Conservation (phyloP, 2,113 vertebrate genomes). For the Poicephalus meyeri region DNA sequence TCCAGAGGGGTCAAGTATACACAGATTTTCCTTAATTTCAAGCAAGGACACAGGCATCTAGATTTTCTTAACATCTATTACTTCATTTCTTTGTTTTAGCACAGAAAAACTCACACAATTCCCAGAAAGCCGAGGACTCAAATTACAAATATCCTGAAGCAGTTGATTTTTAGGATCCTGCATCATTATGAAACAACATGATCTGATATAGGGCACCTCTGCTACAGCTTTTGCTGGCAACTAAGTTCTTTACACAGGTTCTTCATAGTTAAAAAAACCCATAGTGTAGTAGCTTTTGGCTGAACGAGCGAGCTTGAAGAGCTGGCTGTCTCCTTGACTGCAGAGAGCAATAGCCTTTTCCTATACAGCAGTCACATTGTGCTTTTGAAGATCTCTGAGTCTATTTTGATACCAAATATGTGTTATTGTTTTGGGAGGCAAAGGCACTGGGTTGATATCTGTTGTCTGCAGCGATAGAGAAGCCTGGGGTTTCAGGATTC, state of each 20-base stretch:
- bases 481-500: neutral
- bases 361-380: neutral
- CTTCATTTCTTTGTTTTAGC: neutral
- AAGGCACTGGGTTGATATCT: neutral
- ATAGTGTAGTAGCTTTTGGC: neutral
- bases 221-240: neutral
- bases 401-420: neutral
- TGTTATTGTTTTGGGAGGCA: neutral
- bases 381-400: neutral
- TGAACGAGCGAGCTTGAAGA: neutral
- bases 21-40: neutral
- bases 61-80: neutral
- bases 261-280: neutral
- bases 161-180: neutral
- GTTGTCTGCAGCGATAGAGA: neutral
- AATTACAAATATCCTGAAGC: neutral
- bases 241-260: neutral
- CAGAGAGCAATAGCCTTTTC: neutral
- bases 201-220: neutral
- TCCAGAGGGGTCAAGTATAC: no score
- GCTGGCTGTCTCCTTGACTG: neutral
- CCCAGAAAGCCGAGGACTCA: neutral
- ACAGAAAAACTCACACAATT: neutral
- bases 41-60: neutral
- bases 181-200: neutral